A percentile compares a stretch with the other conserved stretches of the same genome.
phyloP scores from a whole-genome alignment of 2,113 vertebrate species.

The Daboia siamensis region DNA sequence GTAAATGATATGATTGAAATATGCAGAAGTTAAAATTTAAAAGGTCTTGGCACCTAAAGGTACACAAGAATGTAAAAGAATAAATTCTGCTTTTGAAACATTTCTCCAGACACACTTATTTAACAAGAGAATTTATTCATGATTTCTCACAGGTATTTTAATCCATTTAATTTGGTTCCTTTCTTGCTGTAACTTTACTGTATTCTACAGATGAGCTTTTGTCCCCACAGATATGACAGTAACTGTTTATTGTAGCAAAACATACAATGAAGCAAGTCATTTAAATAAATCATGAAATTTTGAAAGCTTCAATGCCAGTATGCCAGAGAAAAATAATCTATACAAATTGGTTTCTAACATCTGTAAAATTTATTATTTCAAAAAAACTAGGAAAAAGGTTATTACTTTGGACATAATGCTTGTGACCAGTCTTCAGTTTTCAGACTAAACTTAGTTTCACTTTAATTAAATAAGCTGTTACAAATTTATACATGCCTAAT shows the following conservation, averaged over 20 bases:
- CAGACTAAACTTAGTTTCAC: background rate
- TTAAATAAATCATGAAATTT: background rate
- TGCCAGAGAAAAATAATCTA: background rate
- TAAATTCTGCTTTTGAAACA: background rate
- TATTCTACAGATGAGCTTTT: background rate
- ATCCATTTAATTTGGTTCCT: background rate
- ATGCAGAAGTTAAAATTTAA: background rate
- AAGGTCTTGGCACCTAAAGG: background rate
- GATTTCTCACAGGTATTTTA: background rate
- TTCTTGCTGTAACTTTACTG: background rate
- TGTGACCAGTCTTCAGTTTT: background rate
- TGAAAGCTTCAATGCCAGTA: background rate
- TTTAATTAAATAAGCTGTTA: too few relatives aligned
- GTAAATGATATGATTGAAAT: background rate
- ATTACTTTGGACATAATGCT: background rate
- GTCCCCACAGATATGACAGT: background rate
- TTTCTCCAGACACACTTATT: background rate
- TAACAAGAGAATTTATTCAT: background rate
- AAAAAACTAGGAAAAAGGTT: background rate
- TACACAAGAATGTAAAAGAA: background rate
- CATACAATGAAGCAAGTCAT: background rate
- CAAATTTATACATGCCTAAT: too few relatives aligned
- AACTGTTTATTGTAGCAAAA: background rate
- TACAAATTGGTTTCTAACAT: background rate
- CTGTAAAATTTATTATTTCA: background rate